A percentile compares a stretch with the other conserved stretches of the same genome.
These are phyloP conservation scores for Siniperca knerii DNA, from an alignment of 2,113 vertebrate species.

Conservation along the genomic window DNA sequence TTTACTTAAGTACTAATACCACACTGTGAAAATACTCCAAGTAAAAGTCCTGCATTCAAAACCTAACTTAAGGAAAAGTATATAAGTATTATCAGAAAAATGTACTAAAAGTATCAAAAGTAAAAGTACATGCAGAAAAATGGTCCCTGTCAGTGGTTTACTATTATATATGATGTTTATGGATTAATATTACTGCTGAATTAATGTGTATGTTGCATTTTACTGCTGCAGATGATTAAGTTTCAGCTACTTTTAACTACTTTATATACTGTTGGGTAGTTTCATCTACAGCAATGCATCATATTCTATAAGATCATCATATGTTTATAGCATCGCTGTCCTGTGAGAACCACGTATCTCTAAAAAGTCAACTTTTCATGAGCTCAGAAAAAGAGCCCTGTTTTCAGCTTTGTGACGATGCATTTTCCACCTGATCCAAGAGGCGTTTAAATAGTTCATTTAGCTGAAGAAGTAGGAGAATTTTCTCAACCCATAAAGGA, in stretches of 20 bases:
- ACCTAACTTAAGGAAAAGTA: background rate
- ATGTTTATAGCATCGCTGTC: background rate
- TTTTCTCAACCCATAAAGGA: background rate
- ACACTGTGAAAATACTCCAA: no score
- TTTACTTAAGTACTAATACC: no score
- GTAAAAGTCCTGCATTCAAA: no score
- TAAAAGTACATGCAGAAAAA: background rate
- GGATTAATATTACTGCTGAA: no score
- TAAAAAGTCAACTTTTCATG: background rate
- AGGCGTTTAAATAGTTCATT: background rate
- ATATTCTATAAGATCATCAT: background rate
- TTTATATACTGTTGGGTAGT: background rate
- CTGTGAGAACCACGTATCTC: background rate
- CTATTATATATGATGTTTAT: background rate
- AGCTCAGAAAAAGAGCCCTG: background rate
- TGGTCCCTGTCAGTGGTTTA: background rate
- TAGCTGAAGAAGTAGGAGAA: background rate
- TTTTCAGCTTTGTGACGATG: background rate
- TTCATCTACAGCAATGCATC: background rate
- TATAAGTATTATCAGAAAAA: background rate
- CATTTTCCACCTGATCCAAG: no score
- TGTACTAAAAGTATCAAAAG: background rate
- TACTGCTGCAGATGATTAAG: background rate
- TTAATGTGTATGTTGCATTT: background rate
- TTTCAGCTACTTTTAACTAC: background rate